Base-by-base conservation (phyloP, 2,888 invertebrate species). In the Campaea margaritaria region DNA sequence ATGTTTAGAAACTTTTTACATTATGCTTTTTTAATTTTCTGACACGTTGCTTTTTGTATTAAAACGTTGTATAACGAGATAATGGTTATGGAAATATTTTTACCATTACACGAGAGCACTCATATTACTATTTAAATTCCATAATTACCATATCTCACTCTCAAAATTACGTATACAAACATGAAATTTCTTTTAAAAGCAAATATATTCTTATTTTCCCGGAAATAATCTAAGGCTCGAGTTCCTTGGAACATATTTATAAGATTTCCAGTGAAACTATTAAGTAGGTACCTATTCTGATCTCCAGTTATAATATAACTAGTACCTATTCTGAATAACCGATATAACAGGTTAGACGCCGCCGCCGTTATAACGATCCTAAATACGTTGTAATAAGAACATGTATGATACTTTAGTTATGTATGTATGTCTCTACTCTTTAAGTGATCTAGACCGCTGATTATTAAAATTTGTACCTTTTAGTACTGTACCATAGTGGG, bases 391-490 rank as follows among this genome's bases (percentile, higher is more conserved):
- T 4, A 14, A 56, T 73, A 75, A 61, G 65, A 65, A 51, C 43
- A 44, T n/a, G 15, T 28, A 44, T 43, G 41, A 7, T 55, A 63
- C n/a, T n/a, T n/a, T 39, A 21, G 14, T 46, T 59, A 61, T 62
- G 63, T 70, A 69, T 70, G 62, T 62, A 13, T 70, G 7, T 31
- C 7, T 31, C 31, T n/a, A n/a, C n/a, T n/a, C n/a, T n/a, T 31
- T 36, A 50, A 71, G 70, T 79, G 76, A 78, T 76, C 73, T 76
- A 78, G 76, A 70, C 67, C 72, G 55, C 11, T 34, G 9, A 10
- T 4, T 38, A 12, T 9, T 31, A 38, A 15, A 4, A 27, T 36
- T 7, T 13, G 7, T n/a, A 12, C 41, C 4, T 27, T 27, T 38
- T 49, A 28, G 38, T 2, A 49, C 49, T 38, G 28, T 56, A 21